Percentiles rank a stretch among this genome's conserved stretches.
These are phyloP conservation scores for Mungos mungo DNA, from an alignment of 2,113 vertebrate species.

Conservation along the genomic window DNA sequence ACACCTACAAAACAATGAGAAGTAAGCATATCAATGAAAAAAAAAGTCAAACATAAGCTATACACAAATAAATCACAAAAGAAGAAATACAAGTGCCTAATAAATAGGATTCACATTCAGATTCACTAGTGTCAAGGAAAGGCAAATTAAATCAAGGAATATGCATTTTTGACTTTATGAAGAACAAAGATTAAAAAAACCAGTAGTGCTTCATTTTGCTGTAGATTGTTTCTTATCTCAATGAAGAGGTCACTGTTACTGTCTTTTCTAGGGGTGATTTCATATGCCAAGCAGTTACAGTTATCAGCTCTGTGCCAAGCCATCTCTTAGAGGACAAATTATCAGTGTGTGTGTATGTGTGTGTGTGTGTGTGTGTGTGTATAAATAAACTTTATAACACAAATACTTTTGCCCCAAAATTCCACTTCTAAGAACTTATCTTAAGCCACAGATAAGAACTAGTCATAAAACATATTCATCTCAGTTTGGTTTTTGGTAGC, in stretches of 20 bases:
- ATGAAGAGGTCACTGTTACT: not conserved
- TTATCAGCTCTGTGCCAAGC: not conserved
- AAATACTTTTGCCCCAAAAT: not conserved
- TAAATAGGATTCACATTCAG: not conserved
- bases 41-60: not conserved
- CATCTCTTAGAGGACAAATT: not conserved
- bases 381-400: not conserved
- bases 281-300: not conserved
- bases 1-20: not conserved
- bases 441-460: not conserved
- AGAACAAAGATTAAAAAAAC: not conserved
- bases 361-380: too few species aligned
- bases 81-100: not conserved
- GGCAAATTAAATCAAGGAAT: not conserved
- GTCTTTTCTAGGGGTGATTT: not conserved
- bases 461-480: not conserved
- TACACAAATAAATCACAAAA: not conserved
- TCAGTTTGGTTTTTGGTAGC: not conserved
- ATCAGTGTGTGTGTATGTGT: not conserved
- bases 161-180: not conserved
- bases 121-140: not conserved
- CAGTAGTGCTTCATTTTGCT: not conserved
- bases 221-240: not conserved
- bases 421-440: not conserved
- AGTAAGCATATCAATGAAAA: not conserved